phyloP scores from a whole-genome alignment of 2,113 vertebrate genomes.

The Cyanoderma ruficeps region DNA sequence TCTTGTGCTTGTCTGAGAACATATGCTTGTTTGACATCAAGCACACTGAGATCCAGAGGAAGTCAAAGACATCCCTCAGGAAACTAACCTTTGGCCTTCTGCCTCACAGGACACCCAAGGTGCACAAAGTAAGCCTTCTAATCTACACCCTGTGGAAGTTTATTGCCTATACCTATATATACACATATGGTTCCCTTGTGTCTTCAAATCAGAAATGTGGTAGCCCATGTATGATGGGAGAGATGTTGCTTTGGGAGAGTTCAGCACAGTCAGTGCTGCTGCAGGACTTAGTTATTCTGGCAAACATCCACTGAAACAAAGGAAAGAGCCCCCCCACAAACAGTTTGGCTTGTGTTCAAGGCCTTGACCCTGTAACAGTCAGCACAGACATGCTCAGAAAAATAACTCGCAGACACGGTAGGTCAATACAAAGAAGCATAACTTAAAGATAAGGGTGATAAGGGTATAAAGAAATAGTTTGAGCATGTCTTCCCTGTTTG shows the following conservation, averaged over 20 bases:
- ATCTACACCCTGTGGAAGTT: not conserved
- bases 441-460: slow-evolving; percentile 4
- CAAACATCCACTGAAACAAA: slow-evolving; percentile 29
- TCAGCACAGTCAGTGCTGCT: not conserved
- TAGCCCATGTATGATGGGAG: not conserved
- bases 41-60: not conserved
- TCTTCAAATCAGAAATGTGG: not conserved
- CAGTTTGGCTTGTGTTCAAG: slow-evolving; percentile 21
- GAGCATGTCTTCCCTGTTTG: not conserved
- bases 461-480: not conserved
- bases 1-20: not conserved
- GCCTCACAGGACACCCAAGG: not conserved
- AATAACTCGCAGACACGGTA: slow-evolving; percentile 22
- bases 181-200: not conserved
- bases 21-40: not conserved
- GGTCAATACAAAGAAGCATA: not conserved
- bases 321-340: not conserved
- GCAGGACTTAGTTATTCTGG: not conserved
- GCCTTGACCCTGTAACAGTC: slow-evolving; percentile 17
- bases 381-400: slow-evolving; percentile 19
- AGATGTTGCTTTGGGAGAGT: not conserved
- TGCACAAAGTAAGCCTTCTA: not conserved
- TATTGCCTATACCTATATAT: not conserved
- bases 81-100: not conserved
- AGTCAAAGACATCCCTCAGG: not conserved